Percentiles rank a stretch among this genome's conserved stretches.
Evolutionary conservation across 2,888 invertebrate genomes (phyloP).

Genomic region (Orchesellides sinensis): DNA sequence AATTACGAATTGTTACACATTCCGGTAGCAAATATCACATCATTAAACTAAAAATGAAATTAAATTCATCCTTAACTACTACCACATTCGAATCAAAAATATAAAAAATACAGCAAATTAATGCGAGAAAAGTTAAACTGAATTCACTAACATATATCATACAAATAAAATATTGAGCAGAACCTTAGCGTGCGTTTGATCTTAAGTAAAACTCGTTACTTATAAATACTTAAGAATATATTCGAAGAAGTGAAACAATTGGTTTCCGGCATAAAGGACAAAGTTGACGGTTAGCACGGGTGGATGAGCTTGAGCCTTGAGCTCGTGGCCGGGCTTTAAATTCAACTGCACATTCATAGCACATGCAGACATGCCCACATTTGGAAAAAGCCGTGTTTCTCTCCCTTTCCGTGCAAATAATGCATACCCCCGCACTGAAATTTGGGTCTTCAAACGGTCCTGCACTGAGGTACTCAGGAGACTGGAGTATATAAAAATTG

Average conservation of each 20-base stretch:
- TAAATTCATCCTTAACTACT: too few species aligned
- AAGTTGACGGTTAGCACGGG: not conserved
- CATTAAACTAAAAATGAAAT: too few species aligned
- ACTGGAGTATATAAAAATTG: too few species aligned
- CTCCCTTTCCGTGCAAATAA: constrained; percentile 58
- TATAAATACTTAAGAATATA: constrained; percentile 36
- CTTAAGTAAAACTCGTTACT: too few species aligned
- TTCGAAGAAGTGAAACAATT: constrained; percentile 28
- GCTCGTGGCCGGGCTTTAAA: not conserved
- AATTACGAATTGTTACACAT: too few species aligned
- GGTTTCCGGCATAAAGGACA: constrained; percentile 50
- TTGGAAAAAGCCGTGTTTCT: constrained; percentile 62
- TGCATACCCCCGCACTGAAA: constrained; percentile 31
- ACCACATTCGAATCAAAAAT: too few species aligned
- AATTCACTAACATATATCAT: too few species aligned
- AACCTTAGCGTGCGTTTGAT: too few species aligned
- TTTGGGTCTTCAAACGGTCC: not conserved
- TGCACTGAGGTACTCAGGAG: constrained; percentile 27
- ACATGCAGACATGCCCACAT: constrained; percentile 68
- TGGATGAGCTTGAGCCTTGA: not conserved
- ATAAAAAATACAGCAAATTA: too few species aligned
- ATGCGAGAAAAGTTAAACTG: too few species aligned
- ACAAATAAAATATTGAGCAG: too few species aligned
- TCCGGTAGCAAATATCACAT: too few species aligned
- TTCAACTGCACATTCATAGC: constrained; percentile 49